A percentile compares a stretch with the other conserved stretches of the same genome.
phyloP scores from a whole-genome alignment of 2,797 vertebrate species.

The Sarcophilus harrisii region DNA sequence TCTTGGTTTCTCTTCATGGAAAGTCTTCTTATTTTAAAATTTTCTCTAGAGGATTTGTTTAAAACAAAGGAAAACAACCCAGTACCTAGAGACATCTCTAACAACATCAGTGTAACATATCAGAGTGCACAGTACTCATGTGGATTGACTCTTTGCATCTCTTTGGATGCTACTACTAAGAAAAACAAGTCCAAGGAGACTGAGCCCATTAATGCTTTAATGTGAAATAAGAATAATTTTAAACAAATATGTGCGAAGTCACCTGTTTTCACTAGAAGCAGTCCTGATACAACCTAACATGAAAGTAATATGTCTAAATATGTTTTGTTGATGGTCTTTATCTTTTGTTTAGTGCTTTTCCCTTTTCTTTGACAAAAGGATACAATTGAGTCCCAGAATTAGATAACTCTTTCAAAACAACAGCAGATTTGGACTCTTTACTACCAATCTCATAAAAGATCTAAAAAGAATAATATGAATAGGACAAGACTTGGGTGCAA shows the following conservation, averaged over 20 bases:
- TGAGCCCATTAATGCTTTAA: slow-evolving; percentile 6
- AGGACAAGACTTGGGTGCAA: slow-evolving; percentile 80
- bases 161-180: slow-evolving; percentile 26
- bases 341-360: slow-evolving; percentile 30
- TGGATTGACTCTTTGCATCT: slow-evolving; percentile 14
- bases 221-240: slow-evolving; percentile 8
- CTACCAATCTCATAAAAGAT: slow-evolving; percentile 76
- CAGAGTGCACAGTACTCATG: not conserved
- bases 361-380: slow-evolving; percentile 60
- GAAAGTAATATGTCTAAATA: slow-evolving; percentile 19
- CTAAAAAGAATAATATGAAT: not conserved
- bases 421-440: slow-evolving; percentile 71
- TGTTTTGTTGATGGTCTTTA: slow-evolving; percentile 47
- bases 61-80: not conserved
- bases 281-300: slow-evolving; percentile 23
- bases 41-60: slow-evolving; percentile 17
- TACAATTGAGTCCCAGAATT: slow-evolving; percentile 77
- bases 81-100: not conserved
- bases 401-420: slow-evolving; percentile 70
- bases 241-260: slow-evolving; percentile 2
- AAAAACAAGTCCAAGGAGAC: not conserved
- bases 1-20: not conserved
- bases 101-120: not conserved
- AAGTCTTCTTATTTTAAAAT: slow-evolving; percentile 5
- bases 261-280: slow-evolving; percentile 44